phyloP scores from a whole-genome alignment of 2,888 invertebrate species.

The Trichogramma dendrolimi region DNA sequence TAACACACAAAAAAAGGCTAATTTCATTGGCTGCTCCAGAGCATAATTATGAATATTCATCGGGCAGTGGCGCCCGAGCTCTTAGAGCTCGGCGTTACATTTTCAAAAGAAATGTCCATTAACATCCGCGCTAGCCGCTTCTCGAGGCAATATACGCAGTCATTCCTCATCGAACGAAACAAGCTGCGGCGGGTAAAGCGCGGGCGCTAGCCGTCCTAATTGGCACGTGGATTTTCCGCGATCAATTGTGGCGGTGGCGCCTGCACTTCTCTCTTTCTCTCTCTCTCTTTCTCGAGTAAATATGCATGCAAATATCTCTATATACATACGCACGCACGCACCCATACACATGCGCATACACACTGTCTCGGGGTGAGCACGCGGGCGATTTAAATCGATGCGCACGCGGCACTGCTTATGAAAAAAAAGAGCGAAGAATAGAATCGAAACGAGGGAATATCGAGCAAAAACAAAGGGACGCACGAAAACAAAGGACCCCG shows the following conservation, averaged over 20 bases:
- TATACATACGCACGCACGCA: background rate
- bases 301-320: too few relatives aligned
- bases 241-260: background rate
- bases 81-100: background rate
- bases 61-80: slow-evolving; percentile 6
- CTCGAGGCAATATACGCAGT: slow-evolving; percentile 10
- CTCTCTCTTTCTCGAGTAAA: too few relatives aligned
- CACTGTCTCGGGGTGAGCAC: background rate
- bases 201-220: slow-evolving; percentile 9
- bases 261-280: background rate
- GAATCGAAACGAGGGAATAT: slow-evolving; percentile 32
- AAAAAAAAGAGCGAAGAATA: slow-evolving; percentile 15
- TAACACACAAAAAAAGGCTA: slow-evolving; percentile 34
- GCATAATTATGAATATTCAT: slow-evolving; percentile 2
- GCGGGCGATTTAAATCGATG: background rate
- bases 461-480: slow-evolving; percentile 39
- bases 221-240: slow-evolving; percentile 19
- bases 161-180: slow-evolving; percentile 16
- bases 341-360: slow-evolving; percentile 1
- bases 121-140: background rate
- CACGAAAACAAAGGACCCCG: slow-evolving; percentile 38
- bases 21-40: background rate
- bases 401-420: slow-evolving; percentile 11
- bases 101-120: background rate
- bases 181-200: background rate